A percentile compares a stretch with the other conserved stretches of the same genome.
These are phyloP conservation scores for Ectemnius cavifrons DNA, from an alignment of 2,888 invertebrate genomes.

Conservation along the genomic window DNA sequence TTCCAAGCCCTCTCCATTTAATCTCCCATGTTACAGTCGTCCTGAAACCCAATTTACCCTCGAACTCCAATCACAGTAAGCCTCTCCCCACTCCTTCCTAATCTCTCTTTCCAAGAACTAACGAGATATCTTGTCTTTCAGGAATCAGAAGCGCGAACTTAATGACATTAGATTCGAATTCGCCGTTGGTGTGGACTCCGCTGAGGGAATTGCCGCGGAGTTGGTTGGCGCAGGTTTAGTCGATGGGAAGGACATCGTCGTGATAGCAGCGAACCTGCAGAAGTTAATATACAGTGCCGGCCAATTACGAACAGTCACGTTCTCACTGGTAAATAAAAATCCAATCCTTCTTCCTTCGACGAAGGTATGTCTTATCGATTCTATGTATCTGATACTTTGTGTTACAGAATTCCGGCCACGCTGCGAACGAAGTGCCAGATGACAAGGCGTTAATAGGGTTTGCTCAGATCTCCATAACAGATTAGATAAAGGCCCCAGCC, in stretches of 20 bases:
- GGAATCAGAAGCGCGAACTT: conserved; percentile 92
- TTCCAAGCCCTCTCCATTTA: neutral
- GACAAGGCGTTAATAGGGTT: conserved; percentile 97
- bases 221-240: conserved; percentile 97
- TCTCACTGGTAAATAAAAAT: conserved; percentile 85
- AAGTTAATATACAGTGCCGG: conserved; percentile 89
- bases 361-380: neutral
- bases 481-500: conserved; percentile 79
- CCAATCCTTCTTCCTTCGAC: neutral
- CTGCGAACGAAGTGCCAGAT: conserved; percentile 90
- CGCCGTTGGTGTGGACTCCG: conserved; percentile 91
- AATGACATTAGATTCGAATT: conserved; percentile 99
- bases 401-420: conserved; percentile 83
- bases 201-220: conserved; percentile 96
- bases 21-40: conserved; percentile 57
- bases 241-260: conserved; percentile 92
- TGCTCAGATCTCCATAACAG: conserved; percentile 97
- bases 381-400: no score
- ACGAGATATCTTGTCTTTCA: conserved; percentile 70
- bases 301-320: conserved; percentile 88
- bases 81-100: conserved; percentile 6
- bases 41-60: conserved; percentile 65
- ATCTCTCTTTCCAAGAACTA: neutral
- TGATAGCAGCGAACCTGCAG: conserved; percentile 96
- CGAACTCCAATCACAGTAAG: conserved; percentile 64